These are phyloP conservation scores for Diplazon laetatorius DNA, from an alignment of 2,888 invertebrate species.

Conservation along the genomic window DNA sequence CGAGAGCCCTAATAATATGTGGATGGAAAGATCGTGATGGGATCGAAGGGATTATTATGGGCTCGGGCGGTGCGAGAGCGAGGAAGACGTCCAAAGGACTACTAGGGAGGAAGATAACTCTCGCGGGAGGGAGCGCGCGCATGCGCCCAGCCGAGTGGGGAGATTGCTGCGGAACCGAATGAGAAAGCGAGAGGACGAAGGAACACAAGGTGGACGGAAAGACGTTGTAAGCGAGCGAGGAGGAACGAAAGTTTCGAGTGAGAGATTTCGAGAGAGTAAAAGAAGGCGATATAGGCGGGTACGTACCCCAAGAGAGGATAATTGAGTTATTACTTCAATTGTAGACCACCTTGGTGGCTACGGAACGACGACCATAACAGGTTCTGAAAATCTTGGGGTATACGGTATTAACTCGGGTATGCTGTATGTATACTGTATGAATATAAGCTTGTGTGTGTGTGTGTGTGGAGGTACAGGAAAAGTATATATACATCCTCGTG, in stretches of 20 bases:
- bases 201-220: conserved; percentile 1
- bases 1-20: conserved; percentile 77
- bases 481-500: conserved; percentile 48
- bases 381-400: conserved; percentile 80
- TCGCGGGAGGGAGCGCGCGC: neutral
- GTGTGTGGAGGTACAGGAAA: conserved; percentile 32
- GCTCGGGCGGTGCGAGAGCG: conserved; percentile 53
- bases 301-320: conserved; percentile 81
- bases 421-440: conserved; percentile 4
- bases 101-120: conserved; percentile 5
- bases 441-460: neutral
- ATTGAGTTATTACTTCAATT: conserved; percentile 83
- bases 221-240: conserved; percentile 20
- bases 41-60: conserved; percentile 80
- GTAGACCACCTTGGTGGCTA: conserved; percentile 83
- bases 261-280: conserved; percentile 82
- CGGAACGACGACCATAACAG: conserved; percentile 81
- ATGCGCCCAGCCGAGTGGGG: neutral
- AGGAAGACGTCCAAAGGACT: conserved; percentile 6
- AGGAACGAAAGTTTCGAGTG: conserved; percentile 75
- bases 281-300: conserved; percentile 82
- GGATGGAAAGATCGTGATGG: conserved; percentile 79
- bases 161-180: neutral
- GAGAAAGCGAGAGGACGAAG: too few species aligned
- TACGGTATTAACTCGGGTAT: conserved; percentile 24